Base-by-base conservation (phyloP, 2,888 invertebrate species). In the Melanchra persicariae region DNA sequence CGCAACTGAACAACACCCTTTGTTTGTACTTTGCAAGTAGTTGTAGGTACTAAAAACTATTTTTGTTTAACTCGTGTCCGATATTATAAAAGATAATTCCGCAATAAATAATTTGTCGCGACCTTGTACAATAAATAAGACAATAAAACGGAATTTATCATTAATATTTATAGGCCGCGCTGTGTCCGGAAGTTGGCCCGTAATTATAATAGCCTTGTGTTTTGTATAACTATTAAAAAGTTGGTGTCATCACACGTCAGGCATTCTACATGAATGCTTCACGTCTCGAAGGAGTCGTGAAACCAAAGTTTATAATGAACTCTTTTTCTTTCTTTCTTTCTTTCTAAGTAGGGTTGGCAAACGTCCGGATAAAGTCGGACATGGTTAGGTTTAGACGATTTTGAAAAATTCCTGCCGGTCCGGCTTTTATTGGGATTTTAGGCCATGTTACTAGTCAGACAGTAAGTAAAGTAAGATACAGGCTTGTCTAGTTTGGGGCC, bases 151-250 rank as follows among this genome's bases (percentile, higher is more conserved):
- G 62, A 78, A 61, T 74, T 76, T 49, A 76, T 76, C 59, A 70
- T 81, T 67, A 72, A 77, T 81, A 81, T 81, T 66, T 81, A 70
- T 70, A 58, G 51, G 51, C 62, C 47, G 34, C 60, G 55, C 17
- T 59, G 30, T 47, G 30, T 37, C 51, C 78, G 78, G 69, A 77
- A 67, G 67, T 51, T n/a, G 47, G 45, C 10, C 54, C 24, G 58
- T 69, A 75, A 70, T 70, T 76, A 70, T 24, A 37, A 63, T 45
- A 60, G 63, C 76, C 76, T 80, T 60, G 73, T 45, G 66, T 51
- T 54, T 47, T 47, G 59, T 30, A 62, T 59, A 45, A 73, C 24
- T 51, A 72, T 60, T 65, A 62, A 69, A 75, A 66, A 65, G 0
- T 72, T 51, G 8, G 49, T 77, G 62, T 26, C 66, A 79, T 79